A percentile compares a stretch with the other conserved stretches of the same genome.
phyloP scores from a whole-genome alignment of 30 jellyfish, hydroid and myxozoan genomes.

The Cassiopea andromeda region DNA sequence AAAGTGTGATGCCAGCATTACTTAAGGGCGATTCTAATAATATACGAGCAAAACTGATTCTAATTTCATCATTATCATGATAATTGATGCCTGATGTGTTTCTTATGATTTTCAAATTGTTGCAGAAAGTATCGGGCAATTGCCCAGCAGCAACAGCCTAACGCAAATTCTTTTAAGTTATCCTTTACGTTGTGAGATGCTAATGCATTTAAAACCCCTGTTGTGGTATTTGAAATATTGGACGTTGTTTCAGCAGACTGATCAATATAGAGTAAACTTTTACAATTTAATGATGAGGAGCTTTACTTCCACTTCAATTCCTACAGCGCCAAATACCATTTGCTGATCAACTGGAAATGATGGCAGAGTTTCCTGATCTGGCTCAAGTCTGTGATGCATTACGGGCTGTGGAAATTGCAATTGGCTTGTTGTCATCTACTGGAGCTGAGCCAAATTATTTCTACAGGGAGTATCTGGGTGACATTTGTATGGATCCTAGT shows the following conservation, averaged over 20 bases:
- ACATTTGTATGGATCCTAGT: slow-evolving; percentile 58
- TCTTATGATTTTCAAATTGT: too few relatives aligned
- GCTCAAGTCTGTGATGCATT: slow-evolving; percentile 77
- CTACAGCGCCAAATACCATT: slow-evolving; percentile 56
- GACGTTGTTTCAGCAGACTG: not conserved
- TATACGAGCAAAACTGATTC: not conserved
- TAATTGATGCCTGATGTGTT: not conserved
- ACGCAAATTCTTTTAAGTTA: too few relatives aligned
- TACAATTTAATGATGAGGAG: not conserved
- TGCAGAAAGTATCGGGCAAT: too few relatives aligned
- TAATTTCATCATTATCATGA: not conserved
- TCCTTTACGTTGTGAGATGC: too few relatives aligned
- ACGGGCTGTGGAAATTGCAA: slow-evolving; percentile 71
- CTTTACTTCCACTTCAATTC: too few relatives aligned
- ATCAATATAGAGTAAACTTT: not conserved
- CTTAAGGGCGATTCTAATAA: not conserved
- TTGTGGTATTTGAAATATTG: too few relatives aligned
- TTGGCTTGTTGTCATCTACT: slow-evolving; percentile 72
- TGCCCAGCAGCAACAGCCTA: too few relatives aligned
- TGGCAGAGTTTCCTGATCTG: slow-evolving; percentile 48
- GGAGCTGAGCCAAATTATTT: slow-evolving; percentile 57
- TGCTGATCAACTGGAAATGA: slow-evolving; percentile 60
- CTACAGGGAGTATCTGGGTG: slow-evolving; percentile 56
- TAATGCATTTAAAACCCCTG: too few relatives aligned
- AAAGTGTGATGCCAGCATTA: not conserved